phyloP scores from a whole-genome alignment of 2,113 vertebrate genomes.

The Xiphophorus hellerii region DNA sequence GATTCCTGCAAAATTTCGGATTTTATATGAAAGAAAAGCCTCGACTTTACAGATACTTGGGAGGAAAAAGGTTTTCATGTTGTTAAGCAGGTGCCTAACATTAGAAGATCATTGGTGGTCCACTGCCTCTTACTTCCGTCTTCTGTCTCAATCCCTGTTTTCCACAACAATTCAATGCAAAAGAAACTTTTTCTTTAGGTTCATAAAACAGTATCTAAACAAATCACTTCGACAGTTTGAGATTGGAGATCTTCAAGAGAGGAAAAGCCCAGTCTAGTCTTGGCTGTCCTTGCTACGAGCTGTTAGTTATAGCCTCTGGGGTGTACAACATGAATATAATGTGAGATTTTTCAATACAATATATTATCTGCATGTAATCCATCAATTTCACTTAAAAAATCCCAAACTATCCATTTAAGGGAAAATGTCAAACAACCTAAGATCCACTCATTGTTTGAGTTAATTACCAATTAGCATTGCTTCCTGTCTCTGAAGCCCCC shows the following conservation, averaged over 20 bases:
- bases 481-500: conserved; percentile 26
- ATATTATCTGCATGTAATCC: background rate
- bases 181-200: background rate
- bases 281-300: background rate
- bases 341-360: background rate
- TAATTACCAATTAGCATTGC: conserved; percentile 48
- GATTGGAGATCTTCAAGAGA: background rate
- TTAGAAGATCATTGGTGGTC: background rate
- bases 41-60: background rate
- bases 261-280: background rate
- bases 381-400: background rate
- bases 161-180: background rate
- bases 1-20: too few species aligned
- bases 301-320: background rate
- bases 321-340: background rate
- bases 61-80: background rate
- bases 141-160: background rate
- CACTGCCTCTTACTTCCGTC: background rate
- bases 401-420: background rate
- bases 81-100: background rate
- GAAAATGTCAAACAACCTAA: background rate
- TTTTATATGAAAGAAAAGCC: too few species aligned
- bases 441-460: background rate
- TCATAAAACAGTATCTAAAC: background rate
- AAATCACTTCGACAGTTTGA: background rate